phyloP scores from a whole-genome alignment of 2,888 invertebrate species.

The Xestoiulus laeticollis region DNA sequence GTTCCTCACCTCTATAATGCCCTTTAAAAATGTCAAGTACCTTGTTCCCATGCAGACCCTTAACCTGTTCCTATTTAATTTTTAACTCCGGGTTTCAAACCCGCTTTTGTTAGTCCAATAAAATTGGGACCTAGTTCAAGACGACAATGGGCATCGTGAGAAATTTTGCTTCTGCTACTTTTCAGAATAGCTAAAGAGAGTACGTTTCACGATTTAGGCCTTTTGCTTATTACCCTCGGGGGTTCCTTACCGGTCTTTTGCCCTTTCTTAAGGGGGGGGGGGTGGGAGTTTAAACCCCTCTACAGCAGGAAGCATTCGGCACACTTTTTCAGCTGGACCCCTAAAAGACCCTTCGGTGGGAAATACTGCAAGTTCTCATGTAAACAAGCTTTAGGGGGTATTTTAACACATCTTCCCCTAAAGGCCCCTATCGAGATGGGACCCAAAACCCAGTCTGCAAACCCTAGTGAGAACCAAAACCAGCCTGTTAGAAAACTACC shows the following conservation, averaged over 20 bases:
- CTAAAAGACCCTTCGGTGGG: not conserved
- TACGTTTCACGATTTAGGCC: not conserved
- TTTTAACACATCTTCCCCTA: not conserved
- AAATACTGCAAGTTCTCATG: conserved; percentile 10
- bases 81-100: conserved; percentile 19
- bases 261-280: not conserved
- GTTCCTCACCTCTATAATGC: not conserved
- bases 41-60: not conserved
- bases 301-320: not conserved
- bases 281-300: not conserved
- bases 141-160: not conserved
- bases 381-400: not conserved
- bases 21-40: conserved; percentile 1
- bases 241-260: not conserved
- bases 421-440: not conserved
- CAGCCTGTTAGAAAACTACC: not conserved
- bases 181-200: not conserved
- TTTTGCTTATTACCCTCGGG: not conserved
- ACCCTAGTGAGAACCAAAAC: not conserved
- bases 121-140: not conserved
- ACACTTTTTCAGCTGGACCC: not conserved
- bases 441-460: not conserved
- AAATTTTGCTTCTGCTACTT: not conserved
- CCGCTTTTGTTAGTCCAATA: conserved; percentile 20
- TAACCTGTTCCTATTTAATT: conserved; percentile 7